Percentiles rank a stretch among this genome's conserved stretches.
These are phyloP conservation scores for Biston betularia DNA, from an alignment of 2,888 invertebrate species.

Conservation along the genomic window DNA sequence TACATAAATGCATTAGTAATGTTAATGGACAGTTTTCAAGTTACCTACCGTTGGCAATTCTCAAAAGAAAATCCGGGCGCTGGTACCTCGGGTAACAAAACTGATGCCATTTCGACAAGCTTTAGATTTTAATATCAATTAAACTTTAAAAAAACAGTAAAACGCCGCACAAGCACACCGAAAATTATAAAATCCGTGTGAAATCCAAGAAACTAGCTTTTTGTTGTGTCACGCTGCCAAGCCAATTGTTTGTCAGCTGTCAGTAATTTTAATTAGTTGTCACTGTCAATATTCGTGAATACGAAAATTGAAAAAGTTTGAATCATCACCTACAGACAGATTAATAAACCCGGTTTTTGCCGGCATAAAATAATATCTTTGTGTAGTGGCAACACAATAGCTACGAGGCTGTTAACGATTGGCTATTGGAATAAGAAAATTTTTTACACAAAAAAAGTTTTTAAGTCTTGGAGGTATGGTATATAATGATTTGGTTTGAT, in stretches of 20 bases:
- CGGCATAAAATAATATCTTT: not conserved
- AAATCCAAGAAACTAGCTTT: constrained; percentile 9
- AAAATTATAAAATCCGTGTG: constrained; percentile 15
- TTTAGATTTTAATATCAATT: not conserved
- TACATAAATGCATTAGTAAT: constrained; percentile 2
- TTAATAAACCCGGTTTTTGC: not conserved
- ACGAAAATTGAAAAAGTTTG: not conserved
- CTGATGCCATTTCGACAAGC: constrained; percentile 86
- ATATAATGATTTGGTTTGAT: not conserved
- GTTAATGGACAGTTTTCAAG: not conserved
- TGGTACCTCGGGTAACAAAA: constrained; percentile 89
- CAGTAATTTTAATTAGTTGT: not conserved
- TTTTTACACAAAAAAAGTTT: not conserved
- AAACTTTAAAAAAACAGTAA: not conserved
- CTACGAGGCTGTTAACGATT: constrained; percentile 32
- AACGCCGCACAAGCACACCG: constrained; percentile 16
- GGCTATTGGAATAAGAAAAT: not conserved
- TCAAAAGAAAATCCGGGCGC: constrained; percentile 94
- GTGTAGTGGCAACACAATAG: constrained; percentile 4
- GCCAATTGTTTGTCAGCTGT: not conserved
- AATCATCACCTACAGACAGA: not conserved
- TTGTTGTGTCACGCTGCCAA: constrained; percentile 32
- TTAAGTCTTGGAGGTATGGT: not conserved
- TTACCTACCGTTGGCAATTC: constrained; percentile 91
- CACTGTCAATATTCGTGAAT: constrained; percentile 3